A percentile compares a stretch with the other conserved stretches of the same genome.
These are phyloP conservation scores for Agriopis marginaria DNA, from an alignment of 2,888 invertebrate genomes.

Conservation along the genomic window DNA sequence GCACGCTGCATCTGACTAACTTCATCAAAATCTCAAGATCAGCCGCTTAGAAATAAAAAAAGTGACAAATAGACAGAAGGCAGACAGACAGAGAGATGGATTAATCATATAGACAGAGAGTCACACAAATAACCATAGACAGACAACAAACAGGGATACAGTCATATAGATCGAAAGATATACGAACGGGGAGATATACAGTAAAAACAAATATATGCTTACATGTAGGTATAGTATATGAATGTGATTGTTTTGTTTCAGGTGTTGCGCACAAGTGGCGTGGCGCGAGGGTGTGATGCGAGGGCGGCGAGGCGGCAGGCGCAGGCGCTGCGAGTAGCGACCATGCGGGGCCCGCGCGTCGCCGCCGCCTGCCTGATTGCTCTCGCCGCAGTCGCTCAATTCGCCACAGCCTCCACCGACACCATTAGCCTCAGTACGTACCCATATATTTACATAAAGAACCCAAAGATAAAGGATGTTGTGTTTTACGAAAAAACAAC, in stretches of 20 bases:
- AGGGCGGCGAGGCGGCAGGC: constrained; percentile 76
- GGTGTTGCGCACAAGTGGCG: constrained; percentile 76
- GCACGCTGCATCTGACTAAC: no score
- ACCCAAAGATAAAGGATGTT: no score
- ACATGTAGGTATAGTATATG: background rate
- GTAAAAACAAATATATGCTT: no score
- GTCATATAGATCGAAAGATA: no score
- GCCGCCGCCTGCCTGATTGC: constrained; percentile 69
- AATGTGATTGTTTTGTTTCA: constrained; percentile 50
- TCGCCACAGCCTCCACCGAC: constrained; percentile 62
- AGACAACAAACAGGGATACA: background rate
- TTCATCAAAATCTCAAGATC: no score
- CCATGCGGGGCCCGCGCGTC: constrained; percentile 78
- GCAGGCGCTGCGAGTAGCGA: constrained; percentile 83
- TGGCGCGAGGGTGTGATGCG: constrained; percentile 82
- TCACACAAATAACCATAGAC: background rate
- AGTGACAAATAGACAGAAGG: no score
- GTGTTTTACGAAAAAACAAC: no score
- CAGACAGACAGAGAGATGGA: no score
- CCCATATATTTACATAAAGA: background rate
- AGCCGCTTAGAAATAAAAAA: no score
- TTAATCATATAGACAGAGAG: background rate
- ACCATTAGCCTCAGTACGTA: constrained; percentile 68
- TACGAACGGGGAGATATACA: no score
- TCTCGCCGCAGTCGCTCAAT: constrained; percentile 60